phyloP scores from a whole-genome alignment of 37 sponge, comb jelly and placozoan genomes.

The Diacarnus erythraeanus region DNA sequence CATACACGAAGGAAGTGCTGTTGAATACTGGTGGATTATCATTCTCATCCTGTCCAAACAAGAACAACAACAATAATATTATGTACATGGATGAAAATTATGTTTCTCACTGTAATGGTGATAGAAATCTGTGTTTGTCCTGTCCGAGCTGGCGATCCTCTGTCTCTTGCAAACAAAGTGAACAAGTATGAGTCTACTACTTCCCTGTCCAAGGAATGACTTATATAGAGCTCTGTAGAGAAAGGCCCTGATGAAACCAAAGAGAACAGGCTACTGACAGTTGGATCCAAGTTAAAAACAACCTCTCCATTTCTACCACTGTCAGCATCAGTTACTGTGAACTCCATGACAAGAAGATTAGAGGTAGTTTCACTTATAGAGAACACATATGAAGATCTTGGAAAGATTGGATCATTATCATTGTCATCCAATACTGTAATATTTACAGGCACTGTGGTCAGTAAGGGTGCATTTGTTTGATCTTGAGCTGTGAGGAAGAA shows the following conservation, averaged over 20 bases:
- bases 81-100: neutral
- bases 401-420: conserved; percentile 38
- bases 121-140: conserved; percentile 14
- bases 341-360: neutral
- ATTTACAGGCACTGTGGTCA: conserved; percentile 9
- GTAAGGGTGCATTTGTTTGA: neutral
- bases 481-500: conserved; percentile 21
- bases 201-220: conserved; percentile 50
- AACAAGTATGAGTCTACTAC: conserved; percentile 10
- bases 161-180: conserved; percentile 43
- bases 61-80: neutral
- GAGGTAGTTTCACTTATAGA: conserved; percentile 13
- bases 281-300: conserved; percentile 11
- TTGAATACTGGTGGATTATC: conserved; percentile 33
- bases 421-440: conserved; percentile 30
- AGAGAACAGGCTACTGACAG: neutral
- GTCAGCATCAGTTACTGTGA: conserved; percentile 14
- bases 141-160: conserved; percentile 46
- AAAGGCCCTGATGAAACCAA: neutral
- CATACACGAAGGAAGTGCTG: neutral
- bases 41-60: conserved; percentile 25
- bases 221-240: conserved; percentile 6
- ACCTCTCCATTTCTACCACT: conserved; percentile 9
- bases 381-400: neutral
- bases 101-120: neutral